phyloP scores from a whole-genome alignment of 1,140 invertebrate genomes.

The Thereuonema tuberculata region DNA sequence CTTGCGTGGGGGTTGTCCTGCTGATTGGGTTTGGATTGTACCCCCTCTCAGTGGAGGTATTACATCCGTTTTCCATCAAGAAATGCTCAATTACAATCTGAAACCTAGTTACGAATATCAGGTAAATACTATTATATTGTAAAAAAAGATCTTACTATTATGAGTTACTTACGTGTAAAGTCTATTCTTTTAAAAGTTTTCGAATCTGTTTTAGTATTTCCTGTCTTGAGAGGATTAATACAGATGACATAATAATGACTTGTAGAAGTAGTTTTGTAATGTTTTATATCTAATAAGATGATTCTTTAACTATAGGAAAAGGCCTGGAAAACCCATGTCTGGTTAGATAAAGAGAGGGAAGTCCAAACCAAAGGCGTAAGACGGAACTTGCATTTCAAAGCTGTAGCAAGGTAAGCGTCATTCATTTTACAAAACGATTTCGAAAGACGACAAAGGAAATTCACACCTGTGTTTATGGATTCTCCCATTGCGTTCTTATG shows the following conservation, averaged over 20 bases:
- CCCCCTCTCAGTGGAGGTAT: constrained; percentile 80
- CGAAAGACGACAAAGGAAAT: background rate
- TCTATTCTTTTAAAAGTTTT: background rate
- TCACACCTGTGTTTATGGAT: background rate
- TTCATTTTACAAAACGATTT: background rate
- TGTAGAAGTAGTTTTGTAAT: background rate
- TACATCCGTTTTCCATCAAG: constrained; percentile 87
- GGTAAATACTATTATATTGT: constrained; percentile 21
- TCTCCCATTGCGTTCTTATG: background rate
- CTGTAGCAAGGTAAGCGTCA: constrained; percentile 54
- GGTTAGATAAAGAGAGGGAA: constrained; percentile 57
- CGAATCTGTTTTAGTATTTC: background rate
- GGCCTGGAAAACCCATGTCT: constrained; percentile 80
- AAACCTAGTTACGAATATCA: constrained; percentile 86
- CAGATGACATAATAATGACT: background rate
- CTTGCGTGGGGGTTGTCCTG: too few relatives aligned
- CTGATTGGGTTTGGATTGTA: constrained; percentile 94
- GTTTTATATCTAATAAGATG: background rate
- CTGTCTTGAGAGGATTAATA: background rate
- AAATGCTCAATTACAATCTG: constrained; percentile 82
- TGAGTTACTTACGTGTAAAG: background rate
- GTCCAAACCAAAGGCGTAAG: background rate
- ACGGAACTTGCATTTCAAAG: constrained; percentile 89
- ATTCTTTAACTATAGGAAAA: constrained; percentile 35
- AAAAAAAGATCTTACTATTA: background rate